These are phyloP conservation scores for Syngnathus acus DNA, from an alignment of 2,797 vertebrate species.

Conservation along the genomic window DNA sequence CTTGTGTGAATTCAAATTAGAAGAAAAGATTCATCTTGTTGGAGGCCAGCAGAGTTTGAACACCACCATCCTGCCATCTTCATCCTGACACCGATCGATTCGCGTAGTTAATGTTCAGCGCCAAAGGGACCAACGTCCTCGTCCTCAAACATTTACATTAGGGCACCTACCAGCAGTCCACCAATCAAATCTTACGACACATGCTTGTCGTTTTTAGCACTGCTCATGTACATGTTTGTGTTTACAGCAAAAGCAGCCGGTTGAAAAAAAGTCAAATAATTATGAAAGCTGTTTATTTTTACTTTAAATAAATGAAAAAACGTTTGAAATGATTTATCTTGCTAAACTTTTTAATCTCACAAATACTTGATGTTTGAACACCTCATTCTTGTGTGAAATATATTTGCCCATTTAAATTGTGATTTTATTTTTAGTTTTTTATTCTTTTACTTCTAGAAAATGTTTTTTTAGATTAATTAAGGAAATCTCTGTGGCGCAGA, in stretches of 20 bases:
- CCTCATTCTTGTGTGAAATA: too few species aligned
- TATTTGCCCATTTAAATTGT: too few species aligned
- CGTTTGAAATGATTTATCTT: too few species aligned
- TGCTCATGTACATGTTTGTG: not conserved
- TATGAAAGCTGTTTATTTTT: too few species aligned
- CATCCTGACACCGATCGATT: slow-evolving; percentile 48
- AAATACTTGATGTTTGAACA: too few species aligned
- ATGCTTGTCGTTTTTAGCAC: not conserved
- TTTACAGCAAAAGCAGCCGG: not conserved
- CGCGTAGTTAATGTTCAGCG: slow-evolving; percentile 60
- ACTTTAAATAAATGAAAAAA: too few species aligned
- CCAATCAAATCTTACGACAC: not conserved
- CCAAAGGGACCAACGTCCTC: slow-evolving; percentile 44
- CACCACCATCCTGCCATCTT: slow-evolving; percentile 9
- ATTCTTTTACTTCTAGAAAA: too few species aligned
- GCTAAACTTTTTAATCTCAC: too few species aligned
- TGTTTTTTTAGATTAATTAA: too few species aligned
- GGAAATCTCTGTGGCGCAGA: too few species aligned
- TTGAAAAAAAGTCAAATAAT: not conserved
- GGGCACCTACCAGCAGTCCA: slow-evolving; percentile 25
- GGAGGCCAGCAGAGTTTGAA: not conserved
- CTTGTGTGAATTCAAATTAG: too few species aligned
- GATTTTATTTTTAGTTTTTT: too few species aligned
- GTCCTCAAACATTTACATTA: slow-evolving; percentile 50
- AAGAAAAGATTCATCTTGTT: not conserved